Evolutionary conservation across 2,888 invertebrate species (phyloP), one percentile per base, ranked within the genome.

Genomic region (Troglohyphantes excavatus): DNA sequence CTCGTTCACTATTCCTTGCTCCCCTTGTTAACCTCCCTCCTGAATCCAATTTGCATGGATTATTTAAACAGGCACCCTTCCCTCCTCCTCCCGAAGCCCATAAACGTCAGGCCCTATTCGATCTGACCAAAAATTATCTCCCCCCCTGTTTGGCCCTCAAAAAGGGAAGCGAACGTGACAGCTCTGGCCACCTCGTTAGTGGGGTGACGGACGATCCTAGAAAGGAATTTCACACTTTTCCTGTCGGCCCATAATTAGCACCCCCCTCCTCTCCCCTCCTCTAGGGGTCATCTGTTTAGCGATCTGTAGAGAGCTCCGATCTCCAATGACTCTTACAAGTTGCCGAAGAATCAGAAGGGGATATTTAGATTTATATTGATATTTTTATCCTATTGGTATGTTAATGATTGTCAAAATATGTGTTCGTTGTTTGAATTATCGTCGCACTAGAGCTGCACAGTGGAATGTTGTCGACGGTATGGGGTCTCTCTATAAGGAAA

Each of bases 141-240:
- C 53, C 17, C 13, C n/a, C n/a, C n/a, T n/a, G n/a, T n/a, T n/a
- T n/a, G n/a, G 5, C 5, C 17, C n/a, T 13, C 53, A 53, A 53
- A 53, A 17, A n/a, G 53, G 39, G 53, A 53, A 46, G n/a, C 33
- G 33, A 19, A 19, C 29, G 27, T 61, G 78, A 29, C 78, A 26
- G 63, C 5, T 21, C 27, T n/a, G 21, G 46, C 67, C 29, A 73
- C 72, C 87, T 87, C 73, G 79, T 87, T 87, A 87, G 19, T 17
- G 46, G n/a, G 23, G 61, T 87, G 79, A 87, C 87, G 33, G 26
- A 87, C 79, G 76, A 68, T 65, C 59, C 13, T 7, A 33, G 17
- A 59, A 21, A 76, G 79, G 65, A 87, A 65, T 79, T 79, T 87
- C 87, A 73, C 87, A 79, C 85, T 67, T 65, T 26, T 39, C 26